Evolutionary conservation across 2,888 invertebrate species (phyloP), one percentile per base, ranked within the genome.

Genomic region (Cephalotes varians): DNA sequence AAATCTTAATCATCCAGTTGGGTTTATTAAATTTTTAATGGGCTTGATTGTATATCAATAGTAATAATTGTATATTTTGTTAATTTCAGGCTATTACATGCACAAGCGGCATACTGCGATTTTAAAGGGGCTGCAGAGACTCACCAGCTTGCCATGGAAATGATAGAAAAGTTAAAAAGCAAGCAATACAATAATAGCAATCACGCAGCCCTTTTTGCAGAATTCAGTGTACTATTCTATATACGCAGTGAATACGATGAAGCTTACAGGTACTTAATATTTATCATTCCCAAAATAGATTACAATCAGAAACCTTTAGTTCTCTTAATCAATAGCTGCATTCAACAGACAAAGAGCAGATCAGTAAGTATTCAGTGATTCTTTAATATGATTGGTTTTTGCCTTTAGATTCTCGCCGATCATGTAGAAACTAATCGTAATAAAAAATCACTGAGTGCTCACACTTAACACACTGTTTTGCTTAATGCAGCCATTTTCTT

Each of bases 201-300:
- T 89, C 93, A 93, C 86, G 97, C 98, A 88, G 97, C 97, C 74
- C 95, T 98, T 58, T 98, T 97, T 94, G 96, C 97, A 88, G 98
- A 98, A 95, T 97, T 98, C 95, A 98, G 98, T 91, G 96, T 97
- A 88, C 95, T 98, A 92, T 97, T 96, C 95, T 98, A 98, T 95
- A 96, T 97, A 92, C 96, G 97, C 93, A 98, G 98, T 95, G 97
- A 98, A 95, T 98, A 98, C 95, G 97, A 97, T 94, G 95, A 92
- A 82, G 93, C 94, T 31, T 94, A 94, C 83, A 96, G 95, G 97
- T 97, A n/a, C 18, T 71, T 47, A 44, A 62, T 34, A 73, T 72
- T 40, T 18, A 44, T 58, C 60, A 89, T 94, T 62, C 25, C 15
- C 0, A 7, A 62, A 60, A 34, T 21, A 10, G 0, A 0, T 62